Evolutionary conservation across 2,888 invertebrate species (phyloP).

Genomic region (Buathra laborator): DNA sequence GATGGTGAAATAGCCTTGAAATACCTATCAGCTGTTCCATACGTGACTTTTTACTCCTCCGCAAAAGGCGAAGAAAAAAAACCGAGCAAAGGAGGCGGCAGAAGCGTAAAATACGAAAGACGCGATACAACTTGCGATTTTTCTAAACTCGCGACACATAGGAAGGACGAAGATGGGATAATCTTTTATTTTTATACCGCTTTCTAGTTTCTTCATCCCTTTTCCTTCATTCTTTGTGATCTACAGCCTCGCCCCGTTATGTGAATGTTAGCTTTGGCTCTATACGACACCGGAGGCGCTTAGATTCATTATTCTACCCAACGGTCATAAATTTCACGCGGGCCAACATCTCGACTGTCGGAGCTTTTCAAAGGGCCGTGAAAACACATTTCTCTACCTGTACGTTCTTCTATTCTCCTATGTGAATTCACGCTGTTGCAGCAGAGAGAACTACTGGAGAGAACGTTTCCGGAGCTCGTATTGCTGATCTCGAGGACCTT

Average conservation of each 20-base stretch:
- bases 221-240: neutral
- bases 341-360: neutral
- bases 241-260: neutral
- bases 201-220: neutral
- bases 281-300: conserved; percentile 4
- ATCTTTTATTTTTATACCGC: neutral
- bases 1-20: neutral
- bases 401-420: neutral
- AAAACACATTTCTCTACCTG: neutral
- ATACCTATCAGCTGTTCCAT: neutral
- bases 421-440: neutral
- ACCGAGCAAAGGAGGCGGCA: neutral
- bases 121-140: neutral
- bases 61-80: neutral
- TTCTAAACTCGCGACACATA: neutral
- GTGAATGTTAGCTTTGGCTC: neutral
- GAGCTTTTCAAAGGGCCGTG: neutral
- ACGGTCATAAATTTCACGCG: conserved; percentile 1
- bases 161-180: neutral
- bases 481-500: neutral
- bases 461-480: conserved; percentile 1
- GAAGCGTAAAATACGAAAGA: neutral
- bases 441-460: neutral
- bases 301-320: neutral
- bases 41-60: neutral